Conservation (phyloP, 2,113 vertebrate genomes). For the Crypturellus undulatus region DNA sequence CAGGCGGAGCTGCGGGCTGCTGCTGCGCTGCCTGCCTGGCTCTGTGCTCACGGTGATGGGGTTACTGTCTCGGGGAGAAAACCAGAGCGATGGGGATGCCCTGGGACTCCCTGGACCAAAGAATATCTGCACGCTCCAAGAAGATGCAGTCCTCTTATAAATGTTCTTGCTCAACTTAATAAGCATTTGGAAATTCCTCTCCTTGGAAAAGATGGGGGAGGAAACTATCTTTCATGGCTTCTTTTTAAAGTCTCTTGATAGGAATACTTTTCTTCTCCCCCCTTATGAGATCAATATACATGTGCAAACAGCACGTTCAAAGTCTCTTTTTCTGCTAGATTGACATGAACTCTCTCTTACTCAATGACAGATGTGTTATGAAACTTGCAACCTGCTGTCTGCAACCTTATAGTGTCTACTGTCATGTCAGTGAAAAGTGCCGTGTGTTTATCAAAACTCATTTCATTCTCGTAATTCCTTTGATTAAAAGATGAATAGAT, state of each 20-base stretch:
- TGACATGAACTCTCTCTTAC: neutral
- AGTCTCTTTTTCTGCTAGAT: neutral
- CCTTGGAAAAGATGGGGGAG: neutral
- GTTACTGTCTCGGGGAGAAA: neutral
- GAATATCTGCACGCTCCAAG: neutral
- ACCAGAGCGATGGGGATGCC: neutral
- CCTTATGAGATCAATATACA: neutral
- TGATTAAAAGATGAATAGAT: neutral
- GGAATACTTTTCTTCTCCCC: neutral
- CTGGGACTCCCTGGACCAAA: neutral
- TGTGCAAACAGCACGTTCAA: neutral
- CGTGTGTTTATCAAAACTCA: neutral
- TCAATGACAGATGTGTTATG: neutral
- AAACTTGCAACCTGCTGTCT: neutral
- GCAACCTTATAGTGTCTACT: neutral
- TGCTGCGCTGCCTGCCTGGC: neutral
- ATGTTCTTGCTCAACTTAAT: neutral
- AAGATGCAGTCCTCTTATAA: neutral
- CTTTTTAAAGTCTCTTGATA: neutral
- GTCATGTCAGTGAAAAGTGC: neutral
- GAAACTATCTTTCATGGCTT: conserved; percentile 17
- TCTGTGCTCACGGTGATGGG: neutral
- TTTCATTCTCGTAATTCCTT: conserved; percentile 10
- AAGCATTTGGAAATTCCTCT: conserved; percentile 38
- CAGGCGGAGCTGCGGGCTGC: neutral